phyloP scores from a whole-genome alignment of 2,888 invertebrate genomes.

The Ashinkailepas kermadecensis region DNA sequence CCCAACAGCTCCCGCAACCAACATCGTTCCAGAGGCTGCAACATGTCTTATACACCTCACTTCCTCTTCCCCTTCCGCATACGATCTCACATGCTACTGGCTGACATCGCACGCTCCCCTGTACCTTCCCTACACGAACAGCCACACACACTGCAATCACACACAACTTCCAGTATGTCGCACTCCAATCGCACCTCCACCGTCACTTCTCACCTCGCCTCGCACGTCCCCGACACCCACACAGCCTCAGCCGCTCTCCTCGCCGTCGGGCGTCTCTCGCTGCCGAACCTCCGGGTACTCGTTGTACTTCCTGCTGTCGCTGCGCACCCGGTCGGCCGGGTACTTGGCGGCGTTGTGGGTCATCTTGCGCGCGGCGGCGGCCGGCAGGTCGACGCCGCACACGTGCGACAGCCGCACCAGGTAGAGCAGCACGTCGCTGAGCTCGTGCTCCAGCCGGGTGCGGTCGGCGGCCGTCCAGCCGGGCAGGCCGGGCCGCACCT shows the following conservation, averaged over 20 bases:
- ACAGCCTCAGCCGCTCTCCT: neutral
- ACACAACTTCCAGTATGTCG: neutral
- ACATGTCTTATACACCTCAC: too few species aligned
- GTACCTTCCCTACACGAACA: too few species aligned
- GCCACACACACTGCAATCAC: too few species aligned
- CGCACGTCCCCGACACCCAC: neutral
- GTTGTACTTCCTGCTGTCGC: neutral
- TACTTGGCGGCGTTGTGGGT: constrained; percentile 11
- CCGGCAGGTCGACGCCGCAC: constrained; percentile 16
- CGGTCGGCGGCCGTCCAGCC: neutral
- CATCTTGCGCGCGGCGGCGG: constrained; percentile 1
- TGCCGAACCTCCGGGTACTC: neutral
- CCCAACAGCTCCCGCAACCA: too few species aligned
- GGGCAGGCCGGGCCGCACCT: neutral
- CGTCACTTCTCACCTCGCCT: neutral
- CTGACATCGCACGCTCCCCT: too few species aligned
- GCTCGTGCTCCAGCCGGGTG: neutral
- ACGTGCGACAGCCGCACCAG: constrained; percentile 3
- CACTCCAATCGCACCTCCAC: neutral
- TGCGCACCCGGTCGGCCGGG: neutral
- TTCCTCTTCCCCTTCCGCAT: too few species aligned
- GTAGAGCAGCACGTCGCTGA: neutral
- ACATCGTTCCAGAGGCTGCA: too few species aligned
- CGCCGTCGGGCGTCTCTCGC: constrained; percentile 2
- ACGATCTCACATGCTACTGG: too few species aligned